A percentile compares a stretch with the other conserved stretches of the same genome.
Evolutionary conservation across 2,888 invertebrate genomes (phyloP).

Genomic region (Rhorus exstirpatorius): DNA sequence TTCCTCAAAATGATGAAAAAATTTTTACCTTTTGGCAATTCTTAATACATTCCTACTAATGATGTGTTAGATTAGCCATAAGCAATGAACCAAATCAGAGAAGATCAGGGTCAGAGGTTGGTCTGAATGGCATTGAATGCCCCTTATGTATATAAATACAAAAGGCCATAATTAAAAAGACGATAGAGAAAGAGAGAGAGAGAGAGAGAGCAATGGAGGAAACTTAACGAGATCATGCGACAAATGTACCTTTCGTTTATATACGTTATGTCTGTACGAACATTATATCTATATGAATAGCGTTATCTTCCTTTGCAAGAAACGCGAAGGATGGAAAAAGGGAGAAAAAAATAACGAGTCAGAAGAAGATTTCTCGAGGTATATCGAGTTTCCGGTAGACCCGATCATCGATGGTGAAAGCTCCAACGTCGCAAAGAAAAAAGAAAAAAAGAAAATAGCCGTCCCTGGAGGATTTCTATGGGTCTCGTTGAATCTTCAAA

Average conservation of each 20-base stretch:
- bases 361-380: constrained; percentile 23
- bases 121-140: too few relatives aligned
- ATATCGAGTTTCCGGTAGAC: constrained; percentile 32
- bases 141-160: background rate
- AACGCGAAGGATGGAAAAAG: background rate
- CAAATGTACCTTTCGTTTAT: constrained; percentile 11
- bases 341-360: constrained; percentile 20
- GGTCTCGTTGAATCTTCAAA: background rate
- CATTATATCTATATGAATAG: background rate
- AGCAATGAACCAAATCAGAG: too few relatives aligned
- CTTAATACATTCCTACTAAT: too few relatives aligned
- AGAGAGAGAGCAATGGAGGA: background rate
- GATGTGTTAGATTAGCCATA: too few relatives aligned
- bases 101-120: too few relatives aligned
- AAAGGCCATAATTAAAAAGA: background rate
- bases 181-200: background rate
- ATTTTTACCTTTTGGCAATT: too few relatives aligned
- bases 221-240: constrained; percentile 28
- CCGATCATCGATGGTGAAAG: constrained; percentile 26
- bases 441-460: background rate
- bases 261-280: too few relatives aligned
- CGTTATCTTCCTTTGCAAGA: constrained; percentile 13
- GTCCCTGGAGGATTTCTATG: constrained; percentile 8
- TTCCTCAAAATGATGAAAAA: too few relatives aligned
- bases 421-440: background rate